Base-by-base conservation (phyloP, 2,888 invertebrate species). In the Imbricaverruca yamaguchii region DNA sequence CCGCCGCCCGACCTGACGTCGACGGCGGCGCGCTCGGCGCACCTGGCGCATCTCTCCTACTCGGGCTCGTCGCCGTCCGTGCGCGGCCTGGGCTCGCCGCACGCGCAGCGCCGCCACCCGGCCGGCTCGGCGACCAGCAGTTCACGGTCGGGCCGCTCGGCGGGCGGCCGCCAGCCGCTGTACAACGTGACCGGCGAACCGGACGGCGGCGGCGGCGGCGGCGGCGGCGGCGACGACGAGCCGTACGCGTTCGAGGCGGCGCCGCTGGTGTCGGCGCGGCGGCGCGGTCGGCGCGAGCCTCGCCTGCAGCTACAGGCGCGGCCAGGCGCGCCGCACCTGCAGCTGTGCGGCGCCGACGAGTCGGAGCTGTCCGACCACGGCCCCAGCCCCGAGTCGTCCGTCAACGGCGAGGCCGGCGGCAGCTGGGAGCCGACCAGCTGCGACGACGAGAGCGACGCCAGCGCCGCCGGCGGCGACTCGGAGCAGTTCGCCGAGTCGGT, bases 401-500 rank as follows among this genome's bases (percentile, higher is more conserved):
- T 74, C 53, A 74, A 74, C 55, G 74, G 74, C 74, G 74, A 74
- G 55, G 74, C 74, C 18, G 74, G 74, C 18, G 74, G 74, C 74
- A 74, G 74, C 74, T 74, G 74, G 74, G 74, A 74, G 74, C 74
- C 74, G 21, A 74, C 74, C 74, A 53, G 53, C 55, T 74, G 74
- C 53, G 74, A 74, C 21, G 74, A 74, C 13, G 53, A 74, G 21
- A 74, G 55, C 55, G 53, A 53, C 55, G 21, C 55, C 21, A 18
- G 10, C 74, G 69, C 25, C 23, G 67, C 23, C 67, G 67, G 23
- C 23, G 67, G n/a, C 69, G 74, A 74, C 23, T 18, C 21, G 21
- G 65, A 65, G 10, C 21, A 13, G 9, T 74, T 74, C 74, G 55
- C 23, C 53, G 74, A 53, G 74, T 74, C 74, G 53, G 74, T 74